Percentiles rank a stretch among this genome's conserved stretches.
Conservation (phyloP, 2,113 vertebrate genomes). For the Aleadryas rufinucha region DNA sequence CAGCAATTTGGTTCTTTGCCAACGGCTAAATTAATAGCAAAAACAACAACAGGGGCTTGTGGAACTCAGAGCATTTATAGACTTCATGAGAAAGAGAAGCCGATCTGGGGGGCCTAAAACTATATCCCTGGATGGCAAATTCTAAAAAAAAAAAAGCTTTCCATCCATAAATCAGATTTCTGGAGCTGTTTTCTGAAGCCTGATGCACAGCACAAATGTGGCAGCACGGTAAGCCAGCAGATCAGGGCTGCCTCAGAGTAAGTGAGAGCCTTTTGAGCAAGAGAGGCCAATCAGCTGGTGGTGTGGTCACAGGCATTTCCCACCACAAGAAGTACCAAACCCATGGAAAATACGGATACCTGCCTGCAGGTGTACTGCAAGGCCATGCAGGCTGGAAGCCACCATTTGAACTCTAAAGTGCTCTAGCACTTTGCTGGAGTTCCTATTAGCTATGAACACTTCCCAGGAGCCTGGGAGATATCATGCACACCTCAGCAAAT, state of each 20-base stretch:
- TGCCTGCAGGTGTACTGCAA: not conserved
- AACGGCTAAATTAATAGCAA: conserved; percentile 35
- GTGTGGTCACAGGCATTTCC: not conserved
- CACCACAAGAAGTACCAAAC: not conserved
- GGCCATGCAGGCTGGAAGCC: not conserved
- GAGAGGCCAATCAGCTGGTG: not conserved
- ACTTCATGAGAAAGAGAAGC: not conserved
- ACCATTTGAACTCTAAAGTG: not conserved
- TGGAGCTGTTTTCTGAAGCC: not conserved
- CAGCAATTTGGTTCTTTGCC: conserved; percentile 34
- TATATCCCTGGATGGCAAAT: not conserved
- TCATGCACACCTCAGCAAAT: conserved; percentile 10
- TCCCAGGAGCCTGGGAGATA: not conserved
- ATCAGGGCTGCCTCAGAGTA: not conserved
- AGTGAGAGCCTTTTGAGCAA: not conserved
- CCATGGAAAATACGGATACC: not conserved
- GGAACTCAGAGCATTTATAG: conserved; percentile 28
- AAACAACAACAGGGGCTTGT: conserved; percentile 45
- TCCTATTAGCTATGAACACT: not conserved
- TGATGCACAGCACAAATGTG: not conserved
- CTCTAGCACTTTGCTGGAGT: not conserved
- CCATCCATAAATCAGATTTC: not conserved
- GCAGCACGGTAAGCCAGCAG: not conserved
- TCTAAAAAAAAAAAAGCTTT: not conserved
- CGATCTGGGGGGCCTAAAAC: not conserved